phyloP scores from a whole-genome alignment of 2,888 invertebrate genomes.

The Agrotis clavis region DNA sequence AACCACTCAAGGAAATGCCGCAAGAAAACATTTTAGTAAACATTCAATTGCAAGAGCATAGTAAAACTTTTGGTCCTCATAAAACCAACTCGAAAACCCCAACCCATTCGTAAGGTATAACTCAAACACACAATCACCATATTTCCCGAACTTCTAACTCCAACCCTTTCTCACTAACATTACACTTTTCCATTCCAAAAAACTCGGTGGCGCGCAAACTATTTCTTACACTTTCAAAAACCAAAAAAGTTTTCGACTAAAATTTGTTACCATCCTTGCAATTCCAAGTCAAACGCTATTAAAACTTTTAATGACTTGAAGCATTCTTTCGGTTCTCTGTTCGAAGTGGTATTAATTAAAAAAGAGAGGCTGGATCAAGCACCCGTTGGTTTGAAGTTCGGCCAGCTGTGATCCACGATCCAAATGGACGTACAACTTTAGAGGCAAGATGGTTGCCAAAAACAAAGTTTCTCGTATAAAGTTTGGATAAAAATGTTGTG shows the following conservation, averaged over 20 bases:
- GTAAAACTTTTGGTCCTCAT: slow-evolving; percentile 8
- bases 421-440: slow-evolving; percentile 67
- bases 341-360: slow-evolving; percentile 91
- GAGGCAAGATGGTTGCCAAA: slow-evolving; percentile 71
- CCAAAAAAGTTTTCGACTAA: slow-evolving; percentile 81
- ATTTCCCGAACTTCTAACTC: slow-evolving; percentile 45
- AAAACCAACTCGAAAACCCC: slow-evolving; percentile 16
- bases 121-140: slow-evolving; percentile 38
- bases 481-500: slow-evolving; percentile 68
- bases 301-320: slow-evolving; percentile 90
- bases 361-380: slow-evolving; percentile 86
- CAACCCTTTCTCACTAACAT: slow-evolving; percentile 43
- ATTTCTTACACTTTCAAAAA: slow-evolving; percentile 74
- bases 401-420: slow-evolving; percentile 69
- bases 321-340: slow-evolving; percentile 88
- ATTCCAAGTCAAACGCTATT: slow-evolving; percentile 88
- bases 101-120: not conserved
- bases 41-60: not conserved
- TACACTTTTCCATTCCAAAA: slow-evolving; percentile 58
- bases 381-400: slow-evolving; percentile 73
- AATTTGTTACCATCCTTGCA: slow-evolving; percentile 85
- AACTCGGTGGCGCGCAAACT: slow-evolving; percentile 61
- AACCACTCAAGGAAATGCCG: not conserved
- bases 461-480: slow-evolving; percentile 67
- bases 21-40: too few relatives aligned